Percentiles rank a stretch among this genome's conserved stretches.
Conservation (phyloP, 1,140 invertebrate species). For the Brachionus manjavacas region DNA sequence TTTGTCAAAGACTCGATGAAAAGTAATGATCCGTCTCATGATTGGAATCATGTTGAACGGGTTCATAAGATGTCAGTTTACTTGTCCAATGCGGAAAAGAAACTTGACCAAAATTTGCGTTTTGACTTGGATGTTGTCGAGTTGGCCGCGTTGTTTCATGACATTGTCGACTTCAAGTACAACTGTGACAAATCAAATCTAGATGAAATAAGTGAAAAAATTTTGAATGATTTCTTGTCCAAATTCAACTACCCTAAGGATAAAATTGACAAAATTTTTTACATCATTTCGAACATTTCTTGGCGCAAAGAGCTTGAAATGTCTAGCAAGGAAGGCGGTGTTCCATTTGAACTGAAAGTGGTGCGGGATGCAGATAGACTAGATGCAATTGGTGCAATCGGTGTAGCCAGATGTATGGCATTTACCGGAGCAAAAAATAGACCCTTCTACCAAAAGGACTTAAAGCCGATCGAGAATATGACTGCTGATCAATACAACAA, state of each 20-base stretch:
- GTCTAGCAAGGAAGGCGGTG: background rate
- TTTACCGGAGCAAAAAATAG: conserved; percentile 19
- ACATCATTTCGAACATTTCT: conserved; percentile 17
- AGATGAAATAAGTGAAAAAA: background rate
- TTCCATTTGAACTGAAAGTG: conserved; percentile 23
- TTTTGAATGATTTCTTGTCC: background rate
- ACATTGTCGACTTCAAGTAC: conserved; percentile 34
- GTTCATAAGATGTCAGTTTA: background rate
- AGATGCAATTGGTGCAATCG: conserved; percentile 35
- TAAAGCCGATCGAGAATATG: conserved; percentile 25
- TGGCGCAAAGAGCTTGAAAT: conserved; percentile 2
- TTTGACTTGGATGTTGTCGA: conserved; percentile 5
- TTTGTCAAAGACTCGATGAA: background rate
- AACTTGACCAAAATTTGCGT: background rate
- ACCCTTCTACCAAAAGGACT: background rate
- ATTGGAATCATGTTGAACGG: conserved; percentile 34
- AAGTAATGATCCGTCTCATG: conserved; percentile 33
- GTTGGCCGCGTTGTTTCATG: conserved; percentile 33
- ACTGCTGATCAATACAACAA: conserved; percentile 39
- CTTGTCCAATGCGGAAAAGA: background rate
- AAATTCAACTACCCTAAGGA: background rate
- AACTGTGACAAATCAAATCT: conserved; percentile 4
- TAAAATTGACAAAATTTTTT: background rate
- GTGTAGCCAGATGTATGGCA: conserved; percentile 1
- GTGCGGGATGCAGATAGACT: conserved; percentile 28